A percentile compares a stretch with the other conserved stretches of the same genome.
Evolutionary conservation across 2,797 vertebrate genomes (phyloP).

Genomic region (Thaleichthys pacificus): DNA sequence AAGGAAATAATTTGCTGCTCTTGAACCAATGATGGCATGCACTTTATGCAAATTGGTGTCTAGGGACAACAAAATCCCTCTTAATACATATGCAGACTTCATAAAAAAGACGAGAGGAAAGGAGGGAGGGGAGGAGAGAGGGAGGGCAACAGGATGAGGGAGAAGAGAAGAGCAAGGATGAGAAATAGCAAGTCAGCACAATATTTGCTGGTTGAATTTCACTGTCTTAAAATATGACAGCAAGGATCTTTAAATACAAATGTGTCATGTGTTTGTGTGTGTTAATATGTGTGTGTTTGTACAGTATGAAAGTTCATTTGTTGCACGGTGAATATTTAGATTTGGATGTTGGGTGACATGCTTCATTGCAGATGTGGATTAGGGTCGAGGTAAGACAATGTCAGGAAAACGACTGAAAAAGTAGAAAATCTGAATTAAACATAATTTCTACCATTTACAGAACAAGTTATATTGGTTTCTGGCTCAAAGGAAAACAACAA

Average conservation of each 20-base stretch:
- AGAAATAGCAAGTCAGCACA: slow-evolving; percentile 85
- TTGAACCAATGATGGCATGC: slow-evolving; percentile 98
- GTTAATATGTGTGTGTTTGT: not conserved
- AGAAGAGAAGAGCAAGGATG: slow-evolving; percentile 48
- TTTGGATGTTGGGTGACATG: too few relatives aligned
- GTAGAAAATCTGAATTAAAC: too few relatives aligned
- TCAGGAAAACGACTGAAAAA: too few relatives aligned
- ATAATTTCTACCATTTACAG: too few relatives aligned
- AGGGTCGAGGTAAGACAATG: too few relatives aligned
- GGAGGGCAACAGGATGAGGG: slow-evolving; percentile 6
- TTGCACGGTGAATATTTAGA: too few relatives aligned
- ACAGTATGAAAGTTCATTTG: too few relatives aligned
- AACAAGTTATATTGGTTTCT: too few relatives aligned
- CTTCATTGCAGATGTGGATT: too few relatives aligned
- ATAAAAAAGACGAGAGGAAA: slow-evolving; percentile 68
- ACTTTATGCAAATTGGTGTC: slow-evolving; percentile 99
- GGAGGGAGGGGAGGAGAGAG: slow-evolving; percentile 8
- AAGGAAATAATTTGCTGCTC: slow-evolving; percentile 98
- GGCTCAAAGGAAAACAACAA: too few relatives aligned
- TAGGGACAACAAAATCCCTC: slow-evolving; percentile 97
- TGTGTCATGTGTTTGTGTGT: slow-evolving; percentile 59
- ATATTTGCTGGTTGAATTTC: slow-evolving; percentile 80
- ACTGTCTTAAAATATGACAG: slow-evolving; percentile 77
- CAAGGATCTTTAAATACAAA: slow-evolving; percentile 77
- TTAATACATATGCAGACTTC: slow-evolving; percentile 98